Evolutionary conservation across 2,113 vertebrate species (phyloP).

Genomic region (Alouatta palliata): DNA sequence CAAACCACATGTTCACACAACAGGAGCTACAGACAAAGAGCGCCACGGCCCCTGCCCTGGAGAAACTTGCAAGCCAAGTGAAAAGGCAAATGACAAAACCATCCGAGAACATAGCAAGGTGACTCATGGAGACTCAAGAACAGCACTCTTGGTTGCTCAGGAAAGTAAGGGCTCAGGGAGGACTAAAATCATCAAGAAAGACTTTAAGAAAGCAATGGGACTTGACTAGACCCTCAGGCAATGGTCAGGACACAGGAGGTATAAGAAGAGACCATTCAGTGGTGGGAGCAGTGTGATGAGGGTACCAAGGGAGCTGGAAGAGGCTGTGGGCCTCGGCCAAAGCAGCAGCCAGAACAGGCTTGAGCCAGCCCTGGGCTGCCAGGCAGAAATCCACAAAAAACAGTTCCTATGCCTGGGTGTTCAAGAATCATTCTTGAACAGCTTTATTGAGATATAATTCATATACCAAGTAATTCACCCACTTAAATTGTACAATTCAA

Average conservation of each 20-base stretch:
- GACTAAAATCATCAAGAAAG: neutral
- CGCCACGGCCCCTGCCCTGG: neutral
- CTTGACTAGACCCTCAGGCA: neutral
- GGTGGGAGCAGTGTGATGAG: neutral
- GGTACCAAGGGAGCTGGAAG: neutral
- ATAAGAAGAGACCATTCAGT: neutral
- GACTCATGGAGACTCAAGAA: neutral
- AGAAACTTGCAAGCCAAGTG: neutral
- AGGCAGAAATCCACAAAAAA: neutral
- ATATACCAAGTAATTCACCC: neutral
- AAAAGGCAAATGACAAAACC: neutral
- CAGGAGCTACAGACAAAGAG: accelerated
- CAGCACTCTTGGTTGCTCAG: neutral
- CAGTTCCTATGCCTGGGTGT: neutral
- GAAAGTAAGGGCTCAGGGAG: neutral
- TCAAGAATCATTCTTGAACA: neutral
- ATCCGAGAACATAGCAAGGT: neutral
- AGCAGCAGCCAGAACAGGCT: neutral
- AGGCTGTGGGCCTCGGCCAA: neutral
- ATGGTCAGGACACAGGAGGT: neutral
- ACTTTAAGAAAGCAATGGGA: accelerated
- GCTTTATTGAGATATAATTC: neutral
- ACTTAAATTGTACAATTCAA: neutral
- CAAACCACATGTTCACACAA: no score
- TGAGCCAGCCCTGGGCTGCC: neutral